Conservation (phyloP, 2,113 vertebrate genomes). For the Ardeotis arabs region DNA sequence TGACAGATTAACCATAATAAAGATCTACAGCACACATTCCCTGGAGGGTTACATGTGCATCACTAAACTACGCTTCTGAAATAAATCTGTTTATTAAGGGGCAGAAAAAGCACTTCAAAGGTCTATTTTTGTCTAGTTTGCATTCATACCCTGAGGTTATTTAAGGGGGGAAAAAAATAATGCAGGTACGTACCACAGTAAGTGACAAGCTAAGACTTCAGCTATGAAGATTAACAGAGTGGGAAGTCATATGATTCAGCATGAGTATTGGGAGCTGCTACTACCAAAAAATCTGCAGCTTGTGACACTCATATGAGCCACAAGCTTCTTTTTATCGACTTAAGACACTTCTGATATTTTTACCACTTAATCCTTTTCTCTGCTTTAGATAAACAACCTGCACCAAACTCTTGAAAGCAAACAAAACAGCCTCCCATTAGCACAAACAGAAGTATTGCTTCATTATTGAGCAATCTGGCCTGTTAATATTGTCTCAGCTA, state of each 20-base stretch:
- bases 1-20: neutral
- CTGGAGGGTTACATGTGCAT: neutral
- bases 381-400: neutral
- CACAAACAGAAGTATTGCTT: neutral
- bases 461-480: fast-evolving
- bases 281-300: neutral
- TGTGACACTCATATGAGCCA: neutral
- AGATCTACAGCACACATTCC: neutral
- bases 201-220: neutral
- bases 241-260: neutral
- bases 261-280: neutral
- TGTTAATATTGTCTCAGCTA: neutral
- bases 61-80: neutral
- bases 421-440: neutral
- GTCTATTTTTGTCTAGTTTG: neutral
- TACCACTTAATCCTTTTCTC: neutral
- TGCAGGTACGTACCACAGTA: neutral
- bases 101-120: neutral
- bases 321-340: neutral
- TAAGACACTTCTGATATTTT: neutral
- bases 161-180: neutral
- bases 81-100: neutral
- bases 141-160: neutral
- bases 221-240: neutral
- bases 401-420: neutral